These are phyloP conservation scores for Cyclophora albipunctata DNA, from an alignment of 2,888 invertebrate genomes.

Conservation along the genomic window DNA sequence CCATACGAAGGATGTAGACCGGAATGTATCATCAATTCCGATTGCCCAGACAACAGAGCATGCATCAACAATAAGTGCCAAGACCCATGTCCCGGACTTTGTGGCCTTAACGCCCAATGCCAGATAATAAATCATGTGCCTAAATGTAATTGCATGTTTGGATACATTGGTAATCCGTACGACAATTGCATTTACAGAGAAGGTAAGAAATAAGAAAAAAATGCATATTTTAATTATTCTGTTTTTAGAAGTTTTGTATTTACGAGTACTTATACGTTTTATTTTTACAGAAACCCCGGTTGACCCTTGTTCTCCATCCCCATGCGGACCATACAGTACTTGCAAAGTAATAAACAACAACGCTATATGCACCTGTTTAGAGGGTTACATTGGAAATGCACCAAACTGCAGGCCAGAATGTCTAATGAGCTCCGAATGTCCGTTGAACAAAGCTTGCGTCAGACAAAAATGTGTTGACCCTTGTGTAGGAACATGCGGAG, in stretches of 20 bases:
- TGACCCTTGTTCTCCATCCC: slow-evolving; percentile 84
- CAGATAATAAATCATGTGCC: slow-evolving; percentile 85
- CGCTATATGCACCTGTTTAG: slow-evolving; percentile 81
- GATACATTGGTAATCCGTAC: slow-evolving; percentile 84
- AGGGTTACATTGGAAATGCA: slow-evolving; percentile 82
- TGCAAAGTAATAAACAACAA: slow-evolving; percentile 78
- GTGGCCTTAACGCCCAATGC: slow-evolving; percentile 84
- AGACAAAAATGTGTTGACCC: slow-evolving; percentile 86
- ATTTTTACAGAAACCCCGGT: slow-evolving; percentile 46
- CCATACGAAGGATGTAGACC: slow-evolving; percentile 82
- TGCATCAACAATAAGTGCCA: slow-evolving; percentile 81
- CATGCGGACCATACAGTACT: slow-evolving; percentile 86
- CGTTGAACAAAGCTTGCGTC: slow-evolving; percentile 84
- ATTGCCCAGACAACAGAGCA: slow-evolving; percentile 78
- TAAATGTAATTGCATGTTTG: slow-evolving; percentile 80
- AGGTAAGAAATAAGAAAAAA: slow-evolving; percentile 33
- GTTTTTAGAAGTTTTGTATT: too few species aligned
- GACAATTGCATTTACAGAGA: slow-evolving; percentile 48
- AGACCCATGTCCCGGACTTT: slow-evolving; percentile 84
- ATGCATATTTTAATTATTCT: not conserved
- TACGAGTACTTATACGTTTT: not conserved
- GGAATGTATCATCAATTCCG: slow-evolving; percentile 81
- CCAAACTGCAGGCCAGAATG: slow-evolving; percentile 87
- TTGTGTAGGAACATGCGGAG: slow-evolving; percentile 84
- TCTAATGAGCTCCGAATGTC: slow-evolving; percentile 85